These are phyloP conservation scores for Carassius auratus DNA, from an alignment of 2,113 vertebrate species.

Conservation along the genomic window DNA sequence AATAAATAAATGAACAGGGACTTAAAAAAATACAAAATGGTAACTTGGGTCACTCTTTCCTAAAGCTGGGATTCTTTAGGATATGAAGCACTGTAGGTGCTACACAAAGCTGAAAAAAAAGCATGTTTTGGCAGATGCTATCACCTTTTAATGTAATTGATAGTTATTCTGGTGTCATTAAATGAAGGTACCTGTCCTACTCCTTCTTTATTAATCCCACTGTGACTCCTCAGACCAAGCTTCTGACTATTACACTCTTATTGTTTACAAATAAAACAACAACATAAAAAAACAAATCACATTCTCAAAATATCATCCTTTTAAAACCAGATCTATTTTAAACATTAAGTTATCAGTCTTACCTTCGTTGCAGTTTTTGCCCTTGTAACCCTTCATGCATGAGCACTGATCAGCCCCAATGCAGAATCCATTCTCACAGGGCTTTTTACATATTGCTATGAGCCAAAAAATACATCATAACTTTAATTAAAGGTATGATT, in stretches of 20 bases:
- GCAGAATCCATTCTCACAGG: conserved; percentile 68
- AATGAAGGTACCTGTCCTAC: not conserved
- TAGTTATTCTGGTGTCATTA: not conserved
- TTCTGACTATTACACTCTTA: not conserved
- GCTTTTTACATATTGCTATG: conserved; percentile 64
- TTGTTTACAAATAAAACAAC: not conserved
- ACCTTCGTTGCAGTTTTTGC: conserved; percentile 71
- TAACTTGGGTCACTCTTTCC: not conserved
- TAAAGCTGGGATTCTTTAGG: not conserved
- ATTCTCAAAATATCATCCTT: not conserved
- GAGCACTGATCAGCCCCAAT: conserved; percentile 67
- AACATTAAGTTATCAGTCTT: not conserved
- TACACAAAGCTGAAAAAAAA: not conserved
- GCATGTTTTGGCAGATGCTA: not conserved
- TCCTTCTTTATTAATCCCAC: not conserved
- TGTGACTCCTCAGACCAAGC: not conserved
- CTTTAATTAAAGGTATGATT: not conserved
- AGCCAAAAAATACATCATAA: conserved; percentile 13
- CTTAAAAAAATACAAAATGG: too few relatives aligned
- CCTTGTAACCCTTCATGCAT: conserved; percentile 68
- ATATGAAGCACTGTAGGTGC: not conserved
- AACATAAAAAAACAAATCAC: not conserved
- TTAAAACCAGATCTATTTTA: not conserved
- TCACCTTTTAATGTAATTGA: not conserved
- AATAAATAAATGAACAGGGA: not conserved